Base-by-base conservation (phyloP, 2,888 invertebrate genomes). In the Xestia xanthographa region DNA sequence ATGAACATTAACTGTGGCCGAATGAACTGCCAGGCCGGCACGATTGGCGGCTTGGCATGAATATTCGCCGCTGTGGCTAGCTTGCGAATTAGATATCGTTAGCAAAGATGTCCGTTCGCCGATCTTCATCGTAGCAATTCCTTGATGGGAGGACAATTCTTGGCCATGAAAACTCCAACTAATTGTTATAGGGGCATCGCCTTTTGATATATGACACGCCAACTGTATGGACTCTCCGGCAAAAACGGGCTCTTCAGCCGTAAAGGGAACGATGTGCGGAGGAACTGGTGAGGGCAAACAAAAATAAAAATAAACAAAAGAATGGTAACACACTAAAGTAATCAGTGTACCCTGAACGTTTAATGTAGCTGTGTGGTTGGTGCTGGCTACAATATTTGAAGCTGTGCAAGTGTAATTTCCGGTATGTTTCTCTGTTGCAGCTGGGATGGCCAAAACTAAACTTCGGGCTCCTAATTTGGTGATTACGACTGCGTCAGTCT, bases 391-490 rank as follows among this genome's bases (percentile, higher is more conserved):
- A 85, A 94, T 92, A 95, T 98, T 98, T 84, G 97, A 97, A 75
- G 98, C 98, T 87, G 97, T 97, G 94, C 98, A 98, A 68, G 98
- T 98, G 93, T 98, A 98, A 92, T 97, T 97, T 84, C 98, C 98
- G 65, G 97, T 97, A 93, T 98, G 98, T 86, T 97, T 97, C 74
- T 97, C 97, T 87, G 97, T 97, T 67, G 97, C 97, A 17, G 97
- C 97, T 85, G 97, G 97, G 82, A 98, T 98, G 86, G 97, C 97
- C 89, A 98, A 92, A 80, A 97, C 96, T 83, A 97, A 97, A 89
- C 97, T 97, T 85, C 97, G 95, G 89, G 97, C 97, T 90, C 97
- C 97, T 86, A 97, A 95, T 91, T 97, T 97, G 41, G 97, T 92
- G 70, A 97, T 95, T 69, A 94, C 93, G 80, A 97, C 94, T 81